Conservation (phyloP, 2,888 invertebrate species). For the Cataglyphis livida region DNA sequence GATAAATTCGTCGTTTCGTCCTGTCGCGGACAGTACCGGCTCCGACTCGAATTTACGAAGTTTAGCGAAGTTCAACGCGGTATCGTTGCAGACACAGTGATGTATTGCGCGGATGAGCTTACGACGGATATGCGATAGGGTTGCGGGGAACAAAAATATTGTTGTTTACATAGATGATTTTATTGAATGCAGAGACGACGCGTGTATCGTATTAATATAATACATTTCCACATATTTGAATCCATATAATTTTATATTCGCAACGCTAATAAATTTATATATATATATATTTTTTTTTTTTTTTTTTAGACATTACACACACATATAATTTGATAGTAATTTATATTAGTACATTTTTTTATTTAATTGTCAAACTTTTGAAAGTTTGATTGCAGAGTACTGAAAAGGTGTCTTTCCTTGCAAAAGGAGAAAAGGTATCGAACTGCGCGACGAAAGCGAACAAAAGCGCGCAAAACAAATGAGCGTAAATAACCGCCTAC, state of each 20-base stretch:
- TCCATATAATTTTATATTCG: not conserved
- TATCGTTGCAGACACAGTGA: slow-evolving; percentile 26
- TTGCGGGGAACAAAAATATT: slow-evolving; percentile 5
- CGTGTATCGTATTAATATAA: not conserved
- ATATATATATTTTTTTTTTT: no score
- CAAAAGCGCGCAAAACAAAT: slow-evolving; percentile 80
- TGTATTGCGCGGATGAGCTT: slow-evolving; percentile 38
- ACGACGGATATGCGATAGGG: slow-evolving; percentile 25
- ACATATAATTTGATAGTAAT: not conserved
- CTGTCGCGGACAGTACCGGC: slow-evolving; percentile 60
- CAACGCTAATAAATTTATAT: not conserved
- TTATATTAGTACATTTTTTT: not conserved
- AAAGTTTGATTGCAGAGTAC: slow-evolving; percentile 5
- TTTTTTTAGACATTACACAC: not conserved
- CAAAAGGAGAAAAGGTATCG: slow-evolving; percentile 20
- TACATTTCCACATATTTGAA: not conserved
- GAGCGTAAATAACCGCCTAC: slow-evolving; percentile 83
- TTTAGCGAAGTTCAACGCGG: slow-evolving; percentile 37
- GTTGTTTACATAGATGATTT: slow-evolving; percentile 38
- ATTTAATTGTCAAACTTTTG: slow-evolving; percentile 47
- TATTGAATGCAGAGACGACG: not conserved
- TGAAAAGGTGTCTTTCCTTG: slow-evolving; percentile 37
- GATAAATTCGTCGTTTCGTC: slow-evolving; percentile 78
- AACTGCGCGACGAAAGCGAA: slow-evolving; percentile 64
- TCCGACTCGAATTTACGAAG: slow-evolving; percentile 68